Percentiles rank a stretch among this genome's conserved stretches.
These are phyloP conservation scores for Ormyrus labotus DNA, from an alignment of 2,888 invertebrate species.

Conservation along the genomic window DNA sequence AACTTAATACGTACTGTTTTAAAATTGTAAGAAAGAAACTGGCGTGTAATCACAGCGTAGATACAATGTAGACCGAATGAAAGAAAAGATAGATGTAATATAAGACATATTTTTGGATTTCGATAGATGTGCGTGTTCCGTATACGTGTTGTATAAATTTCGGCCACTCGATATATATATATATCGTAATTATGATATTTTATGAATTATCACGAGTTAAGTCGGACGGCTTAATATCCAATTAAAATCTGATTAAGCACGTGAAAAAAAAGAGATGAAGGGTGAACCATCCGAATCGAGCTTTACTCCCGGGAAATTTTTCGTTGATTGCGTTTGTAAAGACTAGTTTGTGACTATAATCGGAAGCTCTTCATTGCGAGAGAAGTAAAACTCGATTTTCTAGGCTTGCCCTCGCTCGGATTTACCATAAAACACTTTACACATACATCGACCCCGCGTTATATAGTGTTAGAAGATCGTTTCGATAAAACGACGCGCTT, in stretches of 20 bases:
- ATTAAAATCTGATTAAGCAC: conserved; percentile 13
- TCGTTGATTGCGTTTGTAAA: not conserved
- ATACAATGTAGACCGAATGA: conserved; percentile 18
- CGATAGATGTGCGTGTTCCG: conserved; percentile 51
- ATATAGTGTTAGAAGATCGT: conserved; percentile 33
- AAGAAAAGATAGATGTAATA: conserved; percentile 45
- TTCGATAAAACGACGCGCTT: conserved; percentile 46
- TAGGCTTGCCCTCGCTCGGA: conserved; percentile 3
- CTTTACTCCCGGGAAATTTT: conserved; percentile 8
- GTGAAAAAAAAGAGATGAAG: not conserved
- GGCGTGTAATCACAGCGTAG: conserved; percentile 17
- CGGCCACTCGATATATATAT: conserved; percentile 22
- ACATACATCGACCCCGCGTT: conserved; percentile 36
- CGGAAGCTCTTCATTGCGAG: not conserved
- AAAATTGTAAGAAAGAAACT: conserved; percentile 22
- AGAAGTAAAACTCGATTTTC: conserved; percentile 10
- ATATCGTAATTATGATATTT: conserved; percentile 32
- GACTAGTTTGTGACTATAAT: not conserved
- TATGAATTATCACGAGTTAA: conserved; percentile 15
- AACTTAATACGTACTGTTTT: conserved; percentile 45
- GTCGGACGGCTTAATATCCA: not conserved
- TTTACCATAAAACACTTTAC: conserved; percentile 30
- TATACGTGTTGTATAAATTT: conserved; percentile 50
- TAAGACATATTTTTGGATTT: conserved; percentile 55
- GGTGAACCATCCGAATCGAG: not conserved